A percentile compares a stretch with the other conserved stretches of the same genome.
Evolutionary conservation across 2,797 vertebrate genomes (phyloP).

Genomic region (Acanthiza pusilla): DNA sequence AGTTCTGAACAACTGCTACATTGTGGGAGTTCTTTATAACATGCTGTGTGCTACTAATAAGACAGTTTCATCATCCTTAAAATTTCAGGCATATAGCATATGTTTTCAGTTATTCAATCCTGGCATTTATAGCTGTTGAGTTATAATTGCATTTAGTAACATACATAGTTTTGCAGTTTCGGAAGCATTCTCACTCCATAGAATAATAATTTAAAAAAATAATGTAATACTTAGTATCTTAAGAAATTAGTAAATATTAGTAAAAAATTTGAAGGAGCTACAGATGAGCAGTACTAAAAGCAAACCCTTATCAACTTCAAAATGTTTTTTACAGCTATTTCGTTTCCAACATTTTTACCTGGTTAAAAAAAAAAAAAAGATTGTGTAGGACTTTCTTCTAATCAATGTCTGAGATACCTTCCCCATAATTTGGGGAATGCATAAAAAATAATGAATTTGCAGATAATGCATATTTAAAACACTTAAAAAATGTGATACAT

Average conservation of each 20-base stretch:
- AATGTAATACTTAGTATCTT: neutral
- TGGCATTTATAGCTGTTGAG: slow-evolving; percentile 13
- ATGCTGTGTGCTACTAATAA: slow-evolving; percentile 43
- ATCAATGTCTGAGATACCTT: neutral
- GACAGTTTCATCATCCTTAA: slow-evolving; percentile 64
- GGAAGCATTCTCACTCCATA: neutral
- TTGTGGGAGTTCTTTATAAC: slow-evolving; percentile 62
- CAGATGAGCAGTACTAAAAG: neutral
- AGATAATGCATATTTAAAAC: neutral
- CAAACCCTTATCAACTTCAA: neutral
- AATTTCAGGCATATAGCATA: slow-evolving; percentile 61
- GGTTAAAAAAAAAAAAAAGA: neutral
- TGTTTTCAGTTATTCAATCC: slow-evolving; percentile 47
- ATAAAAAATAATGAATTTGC: neutral
- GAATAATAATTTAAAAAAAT: neutral
- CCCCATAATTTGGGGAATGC: neutral
- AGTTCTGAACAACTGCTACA: slow-evolving; percentile 65
- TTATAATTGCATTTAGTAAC: slow-evolving; percentile 30
- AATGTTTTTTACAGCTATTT: neutral
- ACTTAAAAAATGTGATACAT: neutral
- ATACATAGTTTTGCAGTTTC: slow-evolving; percentile 16
- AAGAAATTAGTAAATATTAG: neutral
- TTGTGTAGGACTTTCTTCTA: neutral
- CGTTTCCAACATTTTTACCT: neutral
- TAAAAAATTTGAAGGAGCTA: neutral